These are phyloP conservation scores for Spinus olivaceus DNA, from an alignment of 2,797 vertebrate genomes.

Conservation along the genomic window DNA sequence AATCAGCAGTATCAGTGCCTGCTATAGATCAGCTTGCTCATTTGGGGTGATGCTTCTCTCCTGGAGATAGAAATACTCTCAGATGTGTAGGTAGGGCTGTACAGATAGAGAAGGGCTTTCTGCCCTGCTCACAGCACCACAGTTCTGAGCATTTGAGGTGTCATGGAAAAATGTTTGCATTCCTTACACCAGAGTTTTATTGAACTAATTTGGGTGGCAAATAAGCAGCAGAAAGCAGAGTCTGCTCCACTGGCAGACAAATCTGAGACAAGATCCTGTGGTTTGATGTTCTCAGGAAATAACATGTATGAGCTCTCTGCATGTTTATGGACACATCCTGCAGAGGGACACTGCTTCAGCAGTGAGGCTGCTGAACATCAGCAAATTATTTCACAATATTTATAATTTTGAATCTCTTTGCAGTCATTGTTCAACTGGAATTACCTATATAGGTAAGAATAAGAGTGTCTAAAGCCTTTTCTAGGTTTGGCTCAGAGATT, in stretches of 20 bases:
- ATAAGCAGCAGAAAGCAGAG: neutral
- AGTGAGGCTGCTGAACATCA: neutral
- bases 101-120: neutral
- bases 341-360: neutral
- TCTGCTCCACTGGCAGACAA: neutral
- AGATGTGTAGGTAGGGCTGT: neutral
- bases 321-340: neutral
- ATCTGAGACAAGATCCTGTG: neutral
- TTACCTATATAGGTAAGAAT: neutral
- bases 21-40: neutral
- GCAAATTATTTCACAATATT: neutral
- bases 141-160: neutral
- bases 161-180: neutral
- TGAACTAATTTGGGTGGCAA: neutral
- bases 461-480: neutral
- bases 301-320: neutral
- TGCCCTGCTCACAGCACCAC: neutral
- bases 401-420: neutral
- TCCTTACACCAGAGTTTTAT: neutral
- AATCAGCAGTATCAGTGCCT: neutral
- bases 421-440: neutral
- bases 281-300: neutral
- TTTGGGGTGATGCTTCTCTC: neutral
- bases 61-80: neutral
- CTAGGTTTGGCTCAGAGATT: neutral